A percentile compares a stretch with the other conserved stretches of the same genome.
Evolutionary conservation across 2,113 vertebrate species (phyloP).

Genomic region (Polypterus bichir): DNA sequence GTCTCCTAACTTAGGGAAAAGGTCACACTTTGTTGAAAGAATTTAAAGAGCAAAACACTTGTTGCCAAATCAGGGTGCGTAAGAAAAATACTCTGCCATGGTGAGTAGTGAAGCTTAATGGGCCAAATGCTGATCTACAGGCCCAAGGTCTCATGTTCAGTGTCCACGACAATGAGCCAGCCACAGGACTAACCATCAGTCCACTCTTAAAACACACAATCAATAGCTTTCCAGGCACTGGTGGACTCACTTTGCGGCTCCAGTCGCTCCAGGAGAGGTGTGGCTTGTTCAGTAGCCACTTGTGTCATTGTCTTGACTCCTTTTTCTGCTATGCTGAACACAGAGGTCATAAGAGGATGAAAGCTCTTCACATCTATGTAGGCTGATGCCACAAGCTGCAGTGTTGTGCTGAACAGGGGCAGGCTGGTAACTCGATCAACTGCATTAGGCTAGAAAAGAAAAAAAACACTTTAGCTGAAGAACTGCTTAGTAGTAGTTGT

Average conservation of each 20-base stretch:
- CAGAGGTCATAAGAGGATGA: slow-evolving; percentile 35
- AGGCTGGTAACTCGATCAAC: slow-evolving; percentile 30
- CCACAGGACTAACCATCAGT: too few species aligned
- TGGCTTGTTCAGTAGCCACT: slow-evolving; percentile 26
- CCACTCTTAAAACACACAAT: not conserved
- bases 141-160: too few species aligned
- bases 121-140: too few species aligned
- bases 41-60: too few species aligned
- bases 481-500: too few species aligned
- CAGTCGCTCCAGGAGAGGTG: slow-evolving; percentile 40
- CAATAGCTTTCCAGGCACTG: too few species aligned
- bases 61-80: too few species aligned
- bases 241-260: slow-evolving; percentile 41
- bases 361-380: slow-evolving; percentile 36
- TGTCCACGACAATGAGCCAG: too few species aligned
- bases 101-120: too few species aligned
- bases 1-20: too few species aligned
- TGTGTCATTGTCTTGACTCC: slow-evolving; percentile 28
- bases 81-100: too few species aligned
- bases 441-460: slow-evolving; percentile 15
- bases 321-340: slow-evolving; percentile 35
- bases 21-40: too few species aligned
- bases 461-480: not conserved
- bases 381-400: slow-evolving; percentile 24
- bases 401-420: slow-evolving; percentile 38